Evolutionary conservation across 2,888 invertebrate genomes (phyloP).

Genomic region (Panzeria rudis): DNA sequence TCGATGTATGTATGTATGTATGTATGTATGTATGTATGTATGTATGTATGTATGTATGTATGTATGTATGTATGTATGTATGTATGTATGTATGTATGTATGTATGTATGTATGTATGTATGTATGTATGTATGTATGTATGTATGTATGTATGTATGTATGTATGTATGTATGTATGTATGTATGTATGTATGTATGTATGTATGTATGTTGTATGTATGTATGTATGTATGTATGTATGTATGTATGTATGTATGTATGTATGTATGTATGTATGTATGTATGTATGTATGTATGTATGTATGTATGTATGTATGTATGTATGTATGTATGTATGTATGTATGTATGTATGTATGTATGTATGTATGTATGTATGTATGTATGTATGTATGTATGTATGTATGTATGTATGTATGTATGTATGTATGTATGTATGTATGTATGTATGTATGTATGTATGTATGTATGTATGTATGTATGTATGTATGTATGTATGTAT

Average conservation of each 20-base stretch:
- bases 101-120: background rate
- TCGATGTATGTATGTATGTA: background rate
- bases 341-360: background rate
- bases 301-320: background rate
- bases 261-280: background rate
- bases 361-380: background rate
- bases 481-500: background rate
- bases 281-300: background rate
- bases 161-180: background rate
- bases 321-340: background rate
- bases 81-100: background rate
- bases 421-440: background rate
- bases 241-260: background rate
- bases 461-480: background rate
- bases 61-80: background rate
- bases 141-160: background rate
- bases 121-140: background rate
- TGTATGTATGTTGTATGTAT: background rate
- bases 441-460: background rate
- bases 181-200: background rate
- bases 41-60: background rate
- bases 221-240: background rate
- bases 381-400: background rate
- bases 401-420: background rate
- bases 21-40: background rate